Conservation (phyloP, 2,113 vertebrate species). For the Dasyurus viverrinus region DNA sequence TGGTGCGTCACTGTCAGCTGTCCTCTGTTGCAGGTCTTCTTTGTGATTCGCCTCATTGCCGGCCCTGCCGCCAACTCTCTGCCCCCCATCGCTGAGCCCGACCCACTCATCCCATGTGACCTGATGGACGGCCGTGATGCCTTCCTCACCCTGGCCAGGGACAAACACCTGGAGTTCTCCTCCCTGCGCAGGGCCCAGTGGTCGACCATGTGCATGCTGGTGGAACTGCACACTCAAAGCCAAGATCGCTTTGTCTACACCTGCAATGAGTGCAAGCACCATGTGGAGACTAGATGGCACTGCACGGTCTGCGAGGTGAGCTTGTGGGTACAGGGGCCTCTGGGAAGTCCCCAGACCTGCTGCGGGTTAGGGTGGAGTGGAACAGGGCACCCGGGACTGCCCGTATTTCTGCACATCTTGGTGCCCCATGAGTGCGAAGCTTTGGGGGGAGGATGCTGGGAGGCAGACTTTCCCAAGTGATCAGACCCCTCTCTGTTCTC, state of each 20-base stretch:
- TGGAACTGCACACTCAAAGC: slow-evolving; percentile 98
- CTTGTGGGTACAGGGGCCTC: neutral
- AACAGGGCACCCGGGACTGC: too few relatives aligned
- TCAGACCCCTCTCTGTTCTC: neutral
- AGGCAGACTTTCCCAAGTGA: neutral
- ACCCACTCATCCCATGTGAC: slow-evolving; percentile 96
- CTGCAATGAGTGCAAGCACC: slow-evolving; percentile 98
- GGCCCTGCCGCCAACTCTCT: slow-evolving; percentile 95
- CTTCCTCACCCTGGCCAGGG: slow-evolving; percentile 96
- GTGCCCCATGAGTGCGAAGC: accelerated
- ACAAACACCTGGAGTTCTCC: slow-evolving; percentile 98
- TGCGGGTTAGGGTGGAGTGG: accelerated
- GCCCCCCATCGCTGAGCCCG: slow-evolving; percentile 92
- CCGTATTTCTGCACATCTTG: too few relatives aligned
- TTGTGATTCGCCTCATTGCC: slow-evolving; percentile 97
- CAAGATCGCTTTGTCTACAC: slow-evolving; percentile 99
- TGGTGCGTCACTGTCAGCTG: neutral
- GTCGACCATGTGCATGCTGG: slow-evolving; percentile 99
- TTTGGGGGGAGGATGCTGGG: too few relatives aligned
- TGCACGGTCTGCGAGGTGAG: slow-evolving; percentile 98
- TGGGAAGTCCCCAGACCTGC: too few relatives aligned
- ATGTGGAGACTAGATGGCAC: slow-evolving; percentile 97
- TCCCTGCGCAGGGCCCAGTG: slow-evolving; percentile 94
- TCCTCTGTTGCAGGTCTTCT: slow-evolving; percentile 91
- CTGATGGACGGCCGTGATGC: slow-evolving; percentile 99